phyloP scores from a whole-genome alignment of 2,797 vertebrate species.

The Gymnopithys bicolor region DNA sequence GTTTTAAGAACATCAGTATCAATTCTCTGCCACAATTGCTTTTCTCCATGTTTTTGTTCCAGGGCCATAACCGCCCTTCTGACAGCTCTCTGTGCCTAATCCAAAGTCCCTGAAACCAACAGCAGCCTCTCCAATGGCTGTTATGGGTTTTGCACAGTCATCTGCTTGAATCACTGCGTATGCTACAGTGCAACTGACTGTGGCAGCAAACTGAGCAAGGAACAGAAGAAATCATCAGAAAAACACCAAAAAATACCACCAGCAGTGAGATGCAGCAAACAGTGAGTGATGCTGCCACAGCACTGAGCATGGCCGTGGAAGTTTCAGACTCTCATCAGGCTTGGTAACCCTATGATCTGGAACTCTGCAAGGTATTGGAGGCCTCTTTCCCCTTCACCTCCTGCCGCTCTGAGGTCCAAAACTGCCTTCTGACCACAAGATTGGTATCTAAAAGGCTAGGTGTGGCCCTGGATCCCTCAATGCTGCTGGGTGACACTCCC shows the following conservation, averaged over 20 bases:
- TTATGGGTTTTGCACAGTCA: background rate
- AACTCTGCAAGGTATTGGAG: background rate
- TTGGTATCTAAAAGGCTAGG: background rate
- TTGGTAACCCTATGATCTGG: rapidly evolving
- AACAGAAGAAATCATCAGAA: background rate
- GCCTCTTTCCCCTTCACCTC: background rate
- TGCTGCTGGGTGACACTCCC: background rate
- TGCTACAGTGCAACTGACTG: background rate
- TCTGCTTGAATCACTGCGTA: background rate
- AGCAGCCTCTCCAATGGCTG: rapidly evolving
- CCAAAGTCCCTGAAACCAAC: background rate
- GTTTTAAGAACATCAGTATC: constrained; percentile 39
- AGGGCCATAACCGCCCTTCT: background rate
- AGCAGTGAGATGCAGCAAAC: background rate
- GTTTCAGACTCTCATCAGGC: background rate
- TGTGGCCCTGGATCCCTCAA: background rate
- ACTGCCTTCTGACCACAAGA: rapidly evolving
- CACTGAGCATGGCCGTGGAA: rapidly evolving
- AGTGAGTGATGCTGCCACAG: rapidly evolving
- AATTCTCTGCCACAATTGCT: constrained; percentile 15
- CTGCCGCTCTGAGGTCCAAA: background rate
- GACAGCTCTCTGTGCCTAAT: background rate
- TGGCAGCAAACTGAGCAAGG: background rate
- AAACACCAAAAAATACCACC: background rate
- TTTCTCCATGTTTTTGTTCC: constrained; percentile 23